Conservation (phyloP, 2,888 invertebrate genomes). For the Caenorhabditis uteleia region DNA sequence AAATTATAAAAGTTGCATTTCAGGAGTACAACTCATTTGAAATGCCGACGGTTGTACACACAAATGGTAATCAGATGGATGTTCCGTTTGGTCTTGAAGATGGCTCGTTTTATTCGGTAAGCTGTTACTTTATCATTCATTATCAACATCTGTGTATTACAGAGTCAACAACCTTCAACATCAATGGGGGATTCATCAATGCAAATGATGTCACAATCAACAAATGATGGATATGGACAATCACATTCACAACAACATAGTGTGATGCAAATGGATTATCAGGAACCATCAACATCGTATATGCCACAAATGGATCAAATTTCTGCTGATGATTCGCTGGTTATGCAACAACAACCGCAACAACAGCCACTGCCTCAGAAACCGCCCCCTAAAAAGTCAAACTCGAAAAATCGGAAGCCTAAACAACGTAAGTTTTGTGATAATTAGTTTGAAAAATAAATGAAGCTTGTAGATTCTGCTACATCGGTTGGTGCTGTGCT, state of each 20-base stretch:
- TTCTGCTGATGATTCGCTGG: neutral
- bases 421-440: slow-evolving; percentile 5
- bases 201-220: neutral
- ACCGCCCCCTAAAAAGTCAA: slow-evolving; percentile 6
- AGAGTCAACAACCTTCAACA: slow-evolving; percentile 35
- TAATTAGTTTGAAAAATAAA: neutral
- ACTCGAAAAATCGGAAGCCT: neutral
- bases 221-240: neutral
- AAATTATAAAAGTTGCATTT: neutral
- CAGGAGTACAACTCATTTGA: slow-evolving; percentile 35
- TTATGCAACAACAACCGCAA: neutral
- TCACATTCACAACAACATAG: neutral
- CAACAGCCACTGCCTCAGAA: neutral
- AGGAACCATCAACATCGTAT: slow-evolving; percentile 9
- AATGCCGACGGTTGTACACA: slow-evolving; percentile 17
- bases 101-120: slow-evolving; percentile 19
- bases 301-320: slow-evolving; percentile 28
- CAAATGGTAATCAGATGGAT: slow-evolving; percentile 1
- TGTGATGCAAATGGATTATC: neutral
- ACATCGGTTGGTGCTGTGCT: slow-evolving; percentile 23
- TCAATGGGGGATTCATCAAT: slow-evolving; percentile 10
- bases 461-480: too few species aligned
- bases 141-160: neutral
- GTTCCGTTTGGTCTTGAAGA: too few species aligned
- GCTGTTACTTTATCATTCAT: neutral